Evolutionary conservation across 30 jellyfish, hydroid and myxozoan species (phyloP).

Genomic region (Cassiopea andromeda): DNA sequence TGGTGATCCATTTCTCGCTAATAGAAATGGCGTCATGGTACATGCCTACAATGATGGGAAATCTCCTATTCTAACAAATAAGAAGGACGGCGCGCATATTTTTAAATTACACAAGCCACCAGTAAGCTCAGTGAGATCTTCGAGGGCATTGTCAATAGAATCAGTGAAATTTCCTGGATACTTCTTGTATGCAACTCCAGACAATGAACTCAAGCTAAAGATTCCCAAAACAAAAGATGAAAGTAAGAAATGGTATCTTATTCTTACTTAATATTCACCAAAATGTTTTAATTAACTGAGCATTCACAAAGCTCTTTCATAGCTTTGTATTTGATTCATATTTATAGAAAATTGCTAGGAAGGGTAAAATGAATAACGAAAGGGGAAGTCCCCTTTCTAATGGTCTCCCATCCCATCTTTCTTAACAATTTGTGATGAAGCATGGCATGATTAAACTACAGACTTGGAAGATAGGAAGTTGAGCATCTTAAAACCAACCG

Average conservation of each 20-base stretch:
- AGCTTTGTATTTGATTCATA: no score
- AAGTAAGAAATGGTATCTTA: conserved; percentile 15
- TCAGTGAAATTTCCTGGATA: conserved; percentile 55
- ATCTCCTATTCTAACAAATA: conserved; percentile 42
- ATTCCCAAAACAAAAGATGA: conserved; percentile 28
- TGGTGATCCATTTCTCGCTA: conserved; percentile 71
- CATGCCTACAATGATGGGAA: conserved; percentile 72
- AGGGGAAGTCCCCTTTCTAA: no score
- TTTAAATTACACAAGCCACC: conserved; percentile 58
- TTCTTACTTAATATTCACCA: no score
- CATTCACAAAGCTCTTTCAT: no score
- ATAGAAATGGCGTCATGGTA: conserved; percentile 36
- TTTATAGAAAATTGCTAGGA: no score
- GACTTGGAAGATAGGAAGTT: no score
- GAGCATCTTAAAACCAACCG: no score
- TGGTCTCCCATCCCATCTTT: no score
- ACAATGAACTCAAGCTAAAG: conserved; percentile 19
- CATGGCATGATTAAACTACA: no score
- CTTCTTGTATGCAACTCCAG: conserved; percentile 45
- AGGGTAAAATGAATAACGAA: no score
- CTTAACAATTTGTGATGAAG: no score
- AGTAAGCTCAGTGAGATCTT: conserved; percentile 26
- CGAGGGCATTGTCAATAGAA: conserved; percentile 59
- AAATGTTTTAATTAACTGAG: no score
- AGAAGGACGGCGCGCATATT: conserved; percentile 71